Evolutionary conservation across 2,888 invertebrate species (phyloP), one percentile per base, ranked within the genome.

Genomic region (Apamea crenata): DNA sequence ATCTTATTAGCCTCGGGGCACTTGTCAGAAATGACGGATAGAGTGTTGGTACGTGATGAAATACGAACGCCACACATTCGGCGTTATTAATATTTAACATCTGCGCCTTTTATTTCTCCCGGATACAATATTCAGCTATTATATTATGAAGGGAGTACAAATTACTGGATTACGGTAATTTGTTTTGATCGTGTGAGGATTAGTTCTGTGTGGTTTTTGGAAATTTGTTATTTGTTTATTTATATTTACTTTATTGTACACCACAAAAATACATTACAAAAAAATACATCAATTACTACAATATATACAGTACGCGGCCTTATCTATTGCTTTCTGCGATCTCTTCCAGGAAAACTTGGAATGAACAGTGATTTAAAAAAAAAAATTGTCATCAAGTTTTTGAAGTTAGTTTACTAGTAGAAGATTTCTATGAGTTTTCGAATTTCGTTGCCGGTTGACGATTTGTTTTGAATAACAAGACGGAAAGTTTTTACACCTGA

Each of bases 61-160:
- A 91, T 87, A 85, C 75, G 79, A 66, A 82, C 80, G 80, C 86
- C 82, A 80, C 89, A 73, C 88, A 89, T 90, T 92, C 91, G 89
- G 88, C 87, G 88, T 90, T 93, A 93, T 93, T 92, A 93, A 93
- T 94, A 93, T 93, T 93, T 92, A 93, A 93, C 91, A 92, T 92
- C 91, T 92, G 91, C 85, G 90, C 78, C 90, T 89, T 88, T 90
- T 90, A 90, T 89, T 89, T 89, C 72, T n/a, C 63, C 69, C 18
- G 73, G 74, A 83, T 78, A 80, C 79, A 78, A 82, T 86, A 78
- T 84, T 85, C 63, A 47, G 78, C 61, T 84, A 74, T 84, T 84
- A 29, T 56, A 67, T 50, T 80, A 83, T 81, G 71, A 67, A 32
- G 3, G 47, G 72, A n/a, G 56, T 80, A 89, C 85, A 83, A 87